Evolutionary conservation across 2,888 invertebrate species (phyloP), one percentile per base, ranked within the genome.

Genomic region (Halocaridina rubra): DNA sequence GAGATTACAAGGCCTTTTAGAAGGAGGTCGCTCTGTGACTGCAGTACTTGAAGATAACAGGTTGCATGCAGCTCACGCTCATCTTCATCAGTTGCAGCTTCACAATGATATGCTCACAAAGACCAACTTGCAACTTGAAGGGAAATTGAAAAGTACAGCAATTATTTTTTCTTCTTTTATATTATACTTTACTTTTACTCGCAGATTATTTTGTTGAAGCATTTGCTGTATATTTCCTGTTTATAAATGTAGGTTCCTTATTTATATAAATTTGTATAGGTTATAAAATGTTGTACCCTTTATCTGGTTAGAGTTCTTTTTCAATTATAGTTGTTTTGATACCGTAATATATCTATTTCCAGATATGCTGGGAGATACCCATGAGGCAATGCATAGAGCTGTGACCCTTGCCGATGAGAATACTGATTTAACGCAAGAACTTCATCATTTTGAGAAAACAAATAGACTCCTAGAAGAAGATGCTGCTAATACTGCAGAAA

Each of bases 101-200:
- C 82, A 84, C 59, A 78, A 81, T 32, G 86, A 86, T 22, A 24
- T 80, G 53, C 82, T 86, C 61, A 86, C 86, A n/a, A 84, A 82
- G 71, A 84, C 82, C 19, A 86, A 86, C 64, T 57, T 77, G 22
- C 76, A 82, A 16, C 80, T 86, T 16, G 86, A 86, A 33, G 46
- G 33, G 22, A 82, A 82, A 78, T 71, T 82, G 24, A 82, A 82
- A 59, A 33, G 82, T 82, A n/a, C n/a, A n/a, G n/a, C n/a, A n/a
- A n/a, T n/a, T n/a, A n/a, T n/a, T n/a, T n/a, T n/a, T n/a, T n/a
- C n/a, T n/a, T n/a, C n/a, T n/a, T n/a, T n/a, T n/a, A n/a, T n/a
- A n/a, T n/a, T n/a, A n/a, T n/a, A n/a, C n/a, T n/a, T n/a, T n/a
- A n/a, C n/a, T n/a, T n/a, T n/a, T n/a, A n/a, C n/a, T n/a, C n/a